Evolutionary conservation across 1,140 invertebrate genomes (phyloP), one percentile per base, ranked within the genome.

Genomic region (Drosophila kepulauana): DNA sequence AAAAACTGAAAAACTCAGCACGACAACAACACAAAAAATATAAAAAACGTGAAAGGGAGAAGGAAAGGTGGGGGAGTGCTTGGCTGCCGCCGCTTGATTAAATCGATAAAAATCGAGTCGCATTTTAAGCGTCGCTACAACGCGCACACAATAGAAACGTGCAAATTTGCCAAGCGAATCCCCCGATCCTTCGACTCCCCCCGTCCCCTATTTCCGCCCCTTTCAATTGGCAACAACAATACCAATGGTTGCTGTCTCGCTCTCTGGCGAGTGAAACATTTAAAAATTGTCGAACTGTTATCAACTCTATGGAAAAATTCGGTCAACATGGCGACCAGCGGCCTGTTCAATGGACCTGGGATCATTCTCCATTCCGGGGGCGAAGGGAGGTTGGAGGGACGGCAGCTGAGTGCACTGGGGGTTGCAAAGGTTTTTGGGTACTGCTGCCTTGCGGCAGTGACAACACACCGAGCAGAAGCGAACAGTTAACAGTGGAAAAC

Each of bases 61-160:
- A 35, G 28, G 5, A 15, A 62, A 4, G 33, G 28, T 10, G 15
- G 2, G 7, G 7, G 58, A 51, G 20, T 45, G 48, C 35, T 72
- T 49, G 68, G 45, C 43, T 52, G 35, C 45, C 65, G 56, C 25
- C 69, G 78, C 86, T 89, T 89, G 85, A 89, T 88, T 88, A 88
- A 88, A 88, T 89, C 85, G 85, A 89, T 89, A 90, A 89, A 89
- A 89, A 81, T 81, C 78, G 86, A 85, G 78, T 88, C 70, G 67
- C 85, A 70, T 75, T 88, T 88, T 79, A 85, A 89, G 59, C 85
- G 78, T 70, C 64, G 74, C 69, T 78, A 67, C 77, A 70, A 63
- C 25, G 51, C 70, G 64, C 69, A 89, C 74, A 88, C 81, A 89
- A 89, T 89, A 90, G 86, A 90, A 89, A 81, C 81, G 81, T 85